These are phyloP conservation scores for Diachasma alloeum DNA, from an alignment of 1,140 invertebrate genomes.

Conservation along the genomic window DNA sequence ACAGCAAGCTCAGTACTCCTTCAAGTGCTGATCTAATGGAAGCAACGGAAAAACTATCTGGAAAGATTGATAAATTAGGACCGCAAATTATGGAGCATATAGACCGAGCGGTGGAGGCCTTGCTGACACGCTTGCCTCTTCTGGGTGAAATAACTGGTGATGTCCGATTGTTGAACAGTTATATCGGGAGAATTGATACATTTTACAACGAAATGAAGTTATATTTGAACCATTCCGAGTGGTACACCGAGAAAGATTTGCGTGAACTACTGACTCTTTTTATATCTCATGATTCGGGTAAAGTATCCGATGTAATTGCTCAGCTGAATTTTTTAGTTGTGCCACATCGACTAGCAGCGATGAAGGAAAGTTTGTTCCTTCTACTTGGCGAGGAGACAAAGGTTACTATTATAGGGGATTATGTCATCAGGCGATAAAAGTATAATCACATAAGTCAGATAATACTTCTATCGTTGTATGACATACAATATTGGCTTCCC, in stretches of 20 bases:
- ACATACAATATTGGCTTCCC: no score
- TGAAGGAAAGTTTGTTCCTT: background rate
- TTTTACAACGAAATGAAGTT: background rate
- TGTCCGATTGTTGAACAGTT: background rate
- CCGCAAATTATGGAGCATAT: background rate
- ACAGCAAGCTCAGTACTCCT: background rate
- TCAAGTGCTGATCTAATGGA: background rate
- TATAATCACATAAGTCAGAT: no score
- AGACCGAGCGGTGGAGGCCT: background rate
- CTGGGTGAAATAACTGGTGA: background rate
- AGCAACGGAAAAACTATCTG: background rate
- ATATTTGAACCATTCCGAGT: background rate
- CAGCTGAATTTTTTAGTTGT: background rate
- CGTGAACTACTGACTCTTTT: background rate
- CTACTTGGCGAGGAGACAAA: background rate
- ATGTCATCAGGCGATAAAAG: no score
- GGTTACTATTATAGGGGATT: no score
- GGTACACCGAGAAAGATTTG: background rate
- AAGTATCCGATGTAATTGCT: background rate
- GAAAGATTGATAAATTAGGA: background rate
- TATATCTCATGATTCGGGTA: background rate
- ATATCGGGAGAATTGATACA: background rate
- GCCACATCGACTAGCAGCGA: background rate
- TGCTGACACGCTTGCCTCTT: background rate
- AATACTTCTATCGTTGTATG: no score